These are phyloP conservation scores for Bombylius major DNA, from an alignment of 2,888 invertebrate genomes.

Conservation along the genomic window DNA sequence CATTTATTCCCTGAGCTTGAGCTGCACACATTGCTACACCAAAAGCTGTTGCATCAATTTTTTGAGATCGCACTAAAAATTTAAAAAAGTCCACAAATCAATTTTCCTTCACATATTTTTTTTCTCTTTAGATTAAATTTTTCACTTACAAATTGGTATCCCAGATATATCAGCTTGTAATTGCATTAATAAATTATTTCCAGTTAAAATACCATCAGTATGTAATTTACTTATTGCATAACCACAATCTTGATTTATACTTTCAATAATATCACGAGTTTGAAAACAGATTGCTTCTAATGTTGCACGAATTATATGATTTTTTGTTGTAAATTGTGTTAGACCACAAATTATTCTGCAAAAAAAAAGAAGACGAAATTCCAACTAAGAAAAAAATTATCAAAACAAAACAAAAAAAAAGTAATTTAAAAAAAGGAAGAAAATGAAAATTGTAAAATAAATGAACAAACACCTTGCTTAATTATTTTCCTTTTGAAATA, in stretches of 20 bases:
- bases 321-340: conserved; percentile 83
- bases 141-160: conserved; percentile 67
- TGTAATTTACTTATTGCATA: conserved; percentile 66
- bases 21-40: conserved; percentile 92
- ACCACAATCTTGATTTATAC: conserved; percentile 91
- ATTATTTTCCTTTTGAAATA: no score
- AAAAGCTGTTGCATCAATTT: conserved; percentile 81
- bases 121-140: no score
- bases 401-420: background rate
- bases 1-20: conserved; percentile 56
- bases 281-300: conserved; percentile 95
- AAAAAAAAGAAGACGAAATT: conserved; percentile 8
- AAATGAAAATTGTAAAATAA: background rate
- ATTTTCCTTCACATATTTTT: background rate
- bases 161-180: conserved; percentile 90
- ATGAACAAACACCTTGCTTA: no score
- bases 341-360: conserved; percentile 81
- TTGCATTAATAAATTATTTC: conserved; percentile 86
- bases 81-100: background rate
- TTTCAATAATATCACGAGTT: conserved; percentile 84
- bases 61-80: conserved; percentile 57
- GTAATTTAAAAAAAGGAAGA: background rate
- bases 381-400: background rate
- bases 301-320: conserved; percentile 87
- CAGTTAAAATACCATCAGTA: conserved; percentile 89